Base-by-base conservation (phyloP, 2,888 invertebrate genomes). In the Physocephala rufipes region DNA sequence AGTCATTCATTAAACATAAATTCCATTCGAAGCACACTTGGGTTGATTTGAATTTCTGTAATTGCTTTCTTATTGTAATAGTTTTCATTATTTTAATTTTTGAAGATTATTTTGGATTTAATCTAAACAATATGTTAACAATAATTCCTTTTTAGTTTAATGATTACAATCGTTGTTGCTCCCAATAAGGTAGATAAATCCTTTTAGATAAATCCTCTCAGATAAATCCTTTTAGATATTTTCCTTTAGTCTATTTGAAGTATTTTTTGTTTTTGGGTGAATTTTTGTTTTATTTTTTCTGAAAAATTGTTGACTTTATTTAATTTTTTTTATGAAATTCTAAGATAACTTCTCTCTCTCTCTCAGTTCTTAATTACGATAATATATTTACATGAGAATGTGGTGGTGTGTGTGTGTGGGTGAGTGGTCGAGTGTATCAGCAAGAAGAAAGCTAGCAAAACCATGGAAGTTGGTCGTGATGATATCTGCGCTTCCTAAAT, bases 11-110 rank as follows among this genome's bases (percentile, higher is more conserved):
- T 51, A 70, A 73, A 73, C 74, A 75, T 72, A 73, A 75, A 75
- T 75, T 75, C 72, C 72, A 80, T 76, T 78, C 80, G 82, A 83
- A 83, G 82, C 82, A 82, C 82, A 83, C 82, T 83, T 82, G 83
- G 82, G 82, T 82, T 82, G 76, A 74, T 78, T 78, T 74, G 78
- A 74, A 64, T 71, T 71, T 59, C 65, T 73, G 73, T 67, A 62
- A 71, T 70, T 63, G 30, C 51, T 67, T 43, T 69, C 66, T 74
- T 47, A 36, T 36, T 36, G 36, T 36, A 36, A 36, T 36, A 36
- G 36, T 36, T 36, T 36, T 36, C 5, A 58, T 73, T 72, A 47
- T 68, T 47, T 70, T 30, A 61, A 63, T 70, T 71, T 70, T 74
- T 76, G 71, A 71, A 75, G n/a, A n/a, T 76, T 67, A 67, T 49